A percentile compares a stretch with the other conserved stretches of the same genome.
Conservation (phyloP, 2,888 invertebrate species). For the Mycalesis mineus region DNA sequence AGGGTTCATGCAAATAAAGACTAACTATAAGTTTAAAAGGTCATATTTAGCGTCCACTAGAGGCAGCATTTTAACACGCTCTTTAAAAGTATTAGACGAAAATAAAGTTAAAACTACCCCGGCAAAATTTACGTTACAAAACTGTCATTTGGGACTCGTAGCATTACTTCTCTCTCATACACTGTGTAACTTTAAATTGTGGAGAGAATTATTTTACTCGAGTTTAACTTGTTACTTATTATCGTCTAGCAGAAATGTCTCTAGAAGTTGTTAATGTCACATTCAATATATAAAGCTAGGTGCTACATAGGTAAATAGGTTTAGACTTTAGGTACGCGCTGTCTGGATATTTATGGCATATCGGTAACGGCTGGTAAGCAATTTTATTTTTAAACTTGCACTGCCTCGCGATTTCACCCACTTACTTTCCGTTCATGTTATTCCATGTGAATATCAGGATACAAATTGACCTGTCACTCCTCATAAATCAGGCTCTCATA, state of each 20-base stretch:
- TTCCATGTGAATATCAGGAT: too few species aligned
- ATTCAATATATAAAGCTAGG: too few species aligned
- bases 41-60: background rate
- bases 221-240: background rate
- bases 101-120: background rate
- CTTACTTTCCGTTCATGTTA: too few species aligned
- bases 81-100: background rate
- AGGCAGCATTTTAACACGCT: background rate
- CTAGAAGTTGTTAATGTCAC: background rate
- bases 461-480: too few species aligned
- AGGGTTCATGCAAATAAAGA: too few species aligned
- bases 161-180: background rate
- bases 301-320: too few species aligned
- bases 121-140: background rate
- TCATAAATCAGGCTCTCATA: too few species aligned
- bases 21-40: background rate
- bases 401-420: too few species aligned
- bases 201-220: background rate
- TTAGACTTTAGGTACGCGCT: too few species aligned
- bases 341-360: too few species aligned
- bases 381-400: too few species aligned
- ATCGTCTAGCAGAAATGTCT: background rate
- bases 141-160: background rate
- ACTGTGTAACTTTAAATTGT: background rate
- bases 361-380: too few species aligned